A percentile compares a stretch with the other conserved stretches of the same genome.
phyloP scores from a whole-genome alignment of 2,113 vertebrate species.

The Anolis sagrei region DNA sequence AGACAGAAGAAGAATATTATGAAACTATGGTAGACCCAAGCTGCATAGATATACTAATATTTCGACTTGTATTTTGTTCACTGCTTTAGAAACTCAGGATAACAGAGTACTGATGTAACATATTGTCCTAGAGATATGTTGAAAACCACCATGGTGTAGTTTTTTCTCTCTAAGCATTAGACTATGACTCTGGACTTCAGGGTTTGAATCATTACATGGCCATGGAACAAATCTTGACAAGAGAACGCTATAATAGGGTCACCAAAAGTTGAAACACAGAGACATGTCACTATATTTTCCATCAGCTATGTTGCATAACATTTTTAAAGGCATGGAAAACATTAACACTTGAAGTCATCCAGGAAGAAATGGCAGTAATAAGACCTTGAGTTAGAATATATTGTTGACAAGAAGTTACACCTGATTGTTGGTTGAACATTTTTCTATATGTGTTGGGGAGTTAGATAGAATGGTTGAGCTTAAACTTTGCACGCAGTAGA shows the following conservation, averaged over 20 bases:
- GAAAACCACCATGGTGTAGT: neutral
- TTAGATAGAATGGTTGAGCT: neutral
- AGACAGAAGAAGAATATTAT: neutral
- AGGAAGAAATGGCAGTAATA: neutral
- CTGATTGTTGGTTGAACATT: neutral
- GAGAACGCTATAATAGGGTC: no score
- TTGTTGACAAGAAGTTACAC: neutral
- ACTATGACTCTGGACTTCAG: no score
- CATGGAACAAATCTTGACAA: no score
- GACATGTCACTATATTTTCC: neutral
- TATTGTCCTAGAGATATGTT: neutral
- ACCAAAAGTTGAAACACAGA: neutral
- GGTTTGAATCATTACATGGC: no score
- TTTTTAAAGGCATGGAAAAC: neutral
- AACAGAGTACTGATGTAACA: neutral
- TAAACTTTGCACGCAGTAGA: neutral
- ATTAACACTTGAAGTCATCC: neutral
- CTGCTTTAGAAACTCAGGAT: neutral
- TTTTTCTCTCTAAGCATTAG: no score
- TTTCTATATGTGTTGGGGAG: neutral
- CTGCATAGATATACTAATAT: neutral
- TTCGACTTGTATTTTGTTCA: neutral
- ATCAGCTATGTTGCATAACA: neutral
- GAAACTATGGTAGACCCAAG: neutral
- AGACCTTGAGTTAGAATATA: neutral